Base-by-base conservation (phyloP, 2,797 vertebrate species). In the Lutjanus campechanus region DNA sequence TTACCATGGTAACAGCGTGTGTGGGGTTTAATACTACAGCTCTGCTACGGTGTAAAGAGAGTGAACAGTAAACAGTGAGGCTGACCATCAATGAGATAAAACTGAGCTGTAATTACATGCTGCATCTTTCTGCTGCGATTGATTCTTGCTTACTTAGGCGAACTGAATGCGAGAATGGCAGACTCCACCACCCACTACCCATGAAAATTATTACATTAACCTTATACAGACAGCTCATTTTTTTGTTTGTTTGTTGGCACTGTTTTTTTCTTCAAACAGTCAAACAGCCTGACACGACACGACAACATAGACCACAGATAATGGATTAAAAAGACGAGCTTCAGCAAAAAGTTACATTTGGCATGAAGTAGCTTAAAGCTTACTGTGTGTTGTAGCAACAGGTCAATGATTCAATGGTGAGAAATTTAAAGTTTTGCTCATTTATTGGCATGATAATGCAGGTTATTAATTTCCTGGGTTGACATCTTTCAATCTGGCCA, bases 21-120 rank as follows among this genome's bases (percentile, higher is more conserved):
- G 29, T 36, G 29, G 3, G 29, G 29, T 36, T 36, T 36, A 36
- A 36, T 36, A 36, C 29, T 36, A 36, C 29, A 36, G 29, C 29
- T 36, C 29, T 36, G 29, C 29, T 36, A 36, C 29, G 5, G 29
- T 36, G 29, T 36, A 36, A 36, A 36, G 29, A 36, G 29, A 36
- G 41, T 40, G 25, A 51, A 58, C 8, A 41, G 53, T 56, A 13
- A 70, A 64, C 41, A 41, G 15, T 8, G 4, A 46, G 41, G 22
- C 20, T 64, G 59, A 46, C 29, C 22, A 54, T 73, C 16, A 56
- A 51, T 46, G 17, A 69, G 19, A 60, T 54, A 19, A 53, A 49
- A 50, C 3, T 44, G 40, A 11, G 22, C 7, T 47, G 12, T 12
- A 12, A 55, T 53, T 43, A 47, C 36, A 43, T 43, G 64, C 22